These are phyloP conservation scores for Brachystomella parvula DNA, from an alignment of 1,140 invertebrate genomes.

Conservation along the genomic window DNA sequence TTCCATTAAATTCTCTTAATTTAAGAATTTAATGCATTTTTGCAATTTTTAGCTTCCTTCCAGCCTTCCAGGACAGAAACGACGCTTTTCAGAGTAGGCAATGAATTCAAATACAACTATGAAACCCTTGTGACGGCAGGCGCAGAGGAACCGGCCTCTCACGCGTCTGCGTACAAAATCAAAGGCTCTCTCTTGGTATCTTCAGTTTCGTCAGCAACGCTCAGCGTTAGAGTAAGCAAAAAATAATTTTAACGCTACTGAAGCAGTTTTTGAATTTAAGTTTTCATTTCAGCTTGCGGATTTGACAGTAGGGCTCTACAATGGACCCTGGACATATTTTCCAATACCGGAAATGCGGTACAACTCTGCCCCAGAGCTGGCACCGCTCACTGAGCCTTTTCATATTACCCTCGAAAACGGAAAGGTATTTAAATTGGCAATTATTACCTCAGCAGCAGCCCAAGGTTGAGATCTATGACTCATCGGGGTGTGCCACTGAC, in stretches of 20 bases:
- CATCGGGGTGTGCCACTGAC: too few species aligned
- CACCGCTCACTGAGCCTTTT: constrained; percentile 26
- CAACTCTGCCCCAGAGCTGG: constrained; percentile 13
- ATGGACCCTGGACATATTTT: constrained; percentile 37
- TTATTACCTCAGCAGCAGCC: too few species aligned
- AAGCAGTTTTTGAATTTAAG: background rate
- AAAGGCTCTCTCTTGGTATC: constrained; percentile 28
- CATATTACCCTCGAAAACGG: constrained; percentile 30
- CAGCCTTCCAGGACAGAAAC: background rate
- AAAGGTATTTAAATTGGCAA: too few species aligned
- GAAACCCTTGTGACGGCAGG: constrained; percentile 32
- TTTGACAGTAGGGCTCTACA: constrained; percentile 31
- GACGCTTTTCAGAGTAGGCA: constrained; percentile 20
- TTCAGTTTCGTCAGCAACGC: constrained; percentile 11
- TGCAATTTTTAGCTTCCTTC: background rate
- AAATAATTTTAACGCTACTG: background rate
- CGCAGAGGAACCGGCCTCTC: constrained; percentile 25
- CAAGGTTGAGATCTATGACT: too few species aligned
- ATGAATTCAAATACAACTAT: constrained; percentile 33
- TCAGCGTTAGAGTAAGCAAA: constrained; percentile 25
- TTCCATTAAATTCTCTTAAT: too few species aligned
- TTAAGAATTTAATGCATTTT: background rate
- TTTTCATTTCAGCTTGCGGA: constrained; percentile 27
- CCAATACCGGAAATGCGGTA: constrained; percentile 26
- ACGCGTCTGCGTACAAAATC: constrained; percentile 31